Evolutionary conservation across 2,888 invertebrate genomes (phyloP).

Genomic region (Phortica okadai): DNA sequence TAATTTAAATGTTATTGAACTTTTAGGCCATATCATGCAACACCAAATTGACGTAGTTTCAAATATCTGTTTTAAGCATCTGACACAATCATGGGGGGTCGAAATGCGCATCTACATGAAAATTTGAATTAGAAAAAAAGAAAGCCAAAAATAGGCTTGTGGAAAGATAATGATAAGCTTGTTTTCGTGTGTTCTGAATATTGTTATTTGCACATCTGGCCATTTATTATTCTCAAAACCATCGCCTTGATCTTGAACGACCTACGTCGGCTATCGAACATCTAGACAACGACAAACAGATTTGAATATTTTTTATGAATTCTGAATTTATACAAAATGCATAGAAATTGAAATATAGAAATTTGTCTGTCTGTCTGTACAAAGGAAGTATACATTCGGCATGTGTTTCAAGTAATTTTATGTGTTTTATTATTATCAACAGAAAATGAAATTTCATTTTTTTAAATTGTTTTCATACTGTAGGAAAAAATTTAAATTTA

Average conservation of each 20-base stretch:
- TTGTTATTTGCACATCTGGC: neutral
- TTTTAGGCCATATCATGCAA: neutral
- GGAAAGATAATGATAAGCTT: neutral
- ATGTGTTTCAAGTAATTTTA: constrained; percentile 37
- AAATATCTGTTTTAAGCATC: neutral
- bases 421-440: constrained; percentile 1
- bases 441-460: constrained; percentile 14
- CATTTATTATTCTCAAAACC: neutral
- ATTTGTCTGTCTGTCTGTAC: too few species aligned
- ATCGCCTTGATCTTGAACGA: constrained; percentile 65
- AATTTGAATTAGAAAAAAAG: too few species aligned
- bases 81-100: neutral
- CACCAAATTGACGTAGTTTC: constrained; percentile 8
- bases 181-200: neutral
- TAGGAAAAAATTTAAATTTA: constrained; percentile 39
- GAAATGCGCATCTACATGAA: too few species aligned
- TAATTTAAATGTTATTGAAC: neutral
- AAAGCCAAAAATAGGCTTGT: neutral
- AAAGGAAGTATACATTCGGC: constrained; percentile 53
- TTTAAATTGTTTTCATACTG: neutral
- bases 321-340: too few species aligned
- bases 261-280: constrained; percentile 59
- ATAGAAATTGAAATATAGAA: too few species aligned
- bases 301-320: too few species aligned
- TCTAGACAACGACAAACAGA: constrained; percentile 37